A percentile compares a stretch with the other conserved stretches of the same genome.
Conservation (phyloP, 2,797 vertebrate species). For the Lepidocolaptes lacrymiger region DNA sequence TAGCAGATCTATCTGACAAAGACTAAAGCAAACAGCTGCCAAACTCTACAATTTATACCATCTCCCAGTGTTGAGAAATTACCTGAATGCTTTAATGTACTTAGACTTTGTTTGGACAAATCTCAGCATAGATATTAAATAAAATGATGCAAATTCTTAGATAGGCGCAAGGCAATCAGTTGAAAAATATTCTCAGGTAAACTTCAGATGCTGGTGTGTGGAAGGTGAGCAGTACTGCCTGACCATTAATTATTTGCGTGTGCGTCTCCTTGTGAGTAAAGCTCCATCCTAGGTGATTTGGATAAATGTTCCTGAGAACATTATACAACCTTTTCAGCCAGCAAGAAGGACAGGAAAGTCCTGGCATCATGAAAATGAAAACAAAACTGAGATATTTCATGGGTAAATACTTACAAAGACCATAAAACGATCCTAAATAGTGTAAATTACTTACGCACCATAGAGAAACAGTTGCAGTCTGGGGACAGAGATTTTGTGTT, state of each 20-base stretch:
- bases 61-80: background rate
- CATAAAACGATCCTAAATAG: background rate
- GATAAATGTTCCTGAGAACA: background rate
- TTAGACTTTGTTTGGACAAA: background rate
- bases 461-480: accelerated
- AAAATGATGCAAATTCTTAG: background rate
- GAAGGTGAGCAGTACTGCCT: background rate
- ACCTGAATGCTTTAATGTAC: background rate
- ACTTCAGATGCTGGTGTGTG: background rate
- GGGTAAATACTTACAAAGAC: background rate
- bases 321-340: background rate
- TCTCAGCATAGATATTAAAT: background rate
- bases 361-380: background rate
- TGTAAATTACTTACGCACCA: background rate
- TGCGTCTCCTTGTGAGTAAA: background rate
- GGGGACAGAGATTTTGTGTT: background rate
- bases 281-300: background rate
- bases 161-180: background rate
- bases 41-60: background rate
- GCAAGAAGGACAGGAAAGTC: background rate
- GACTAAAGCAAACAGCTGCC: background rate
- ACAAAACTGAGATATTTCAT: background rate
- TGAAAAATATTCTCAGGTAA: background rate
- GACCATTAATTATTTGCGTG: background rate
- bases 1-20: background rate